Percentiles rank a stretch among this genome's conserved stretches.
Conservation (phyloP, 2,888 invertebrate species). For the Synanthedon andrenaeformis region DNA sequence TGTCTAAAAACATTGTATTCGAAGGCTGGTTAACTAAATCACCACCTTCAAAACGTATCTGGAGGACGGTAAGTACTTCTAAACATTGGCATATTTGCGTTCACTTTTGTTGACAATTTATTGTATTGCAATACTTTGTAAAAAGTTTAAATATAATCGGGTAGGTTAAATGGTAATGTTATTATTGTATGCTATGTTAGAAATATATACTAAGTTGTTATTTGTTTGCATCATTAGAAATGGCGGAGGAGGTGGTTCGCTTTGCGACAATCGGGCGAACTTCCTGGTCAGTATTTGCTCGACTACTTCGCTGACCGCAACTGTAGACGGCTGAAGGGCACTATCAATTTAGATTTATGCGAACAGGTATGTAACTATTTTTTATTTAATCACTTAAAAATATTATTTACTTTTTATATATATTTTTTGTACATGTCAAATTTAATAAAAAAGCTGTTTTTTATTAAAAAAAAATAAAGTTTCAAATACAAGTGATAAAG, state of each 20-base stretch:
- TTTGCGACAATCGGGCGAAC: slow-evolving; percentile 88
- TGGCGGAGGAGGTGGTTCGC: slow-evolving; percentile 97
- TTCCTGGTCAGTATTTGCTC: slow-evolving; percentile 93
- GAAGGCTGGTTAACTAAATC: slow-evolving; percentile 97
- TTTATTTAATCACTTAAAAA: neutral
- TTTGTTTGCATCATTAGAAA: slow-evolving; percentile 71
- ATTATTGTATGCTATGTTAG: too few relatives aligned
- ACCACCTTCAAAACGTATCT: slow-evolving; percentile 91
- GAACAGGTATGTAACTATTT: slow-evolving; percentile 78
- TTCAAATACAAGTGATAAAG: neutral
- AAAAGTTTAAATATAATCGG: neutral
- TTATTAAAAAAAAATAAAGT: neutral
- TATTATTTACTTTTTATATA: neutral
- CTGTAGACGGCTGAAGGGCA: slow-evolving; percentile 87
- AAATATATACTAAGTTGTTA: neutral
- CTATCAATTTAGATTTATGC: slow-evolving; percentile 94
- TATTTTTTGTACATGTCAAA: neutral
- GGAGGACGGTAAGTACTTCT: slow-evolving; percentile 88
- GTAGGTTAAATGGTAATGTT: too few relatives aligned
- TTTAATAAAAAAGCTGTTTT: neutral
- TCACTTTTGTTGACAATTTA: slow-evolving; percentile 44
- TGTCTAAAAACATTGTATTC: slow-evolving; percentile 79
- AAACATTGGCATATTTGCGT: slow-evolving; percentile 11
- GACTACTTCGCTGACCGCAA: slow-evolving; percentile 93
- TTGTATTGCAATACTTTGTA: neutral